Percentiles rank a stretch among this genome's conserved stretches.
These are phyloP conservation scores for Spialia ferax DNA, from an alignment of 2,888 invertebrate species.

Conservation along the genomic window DNA sequence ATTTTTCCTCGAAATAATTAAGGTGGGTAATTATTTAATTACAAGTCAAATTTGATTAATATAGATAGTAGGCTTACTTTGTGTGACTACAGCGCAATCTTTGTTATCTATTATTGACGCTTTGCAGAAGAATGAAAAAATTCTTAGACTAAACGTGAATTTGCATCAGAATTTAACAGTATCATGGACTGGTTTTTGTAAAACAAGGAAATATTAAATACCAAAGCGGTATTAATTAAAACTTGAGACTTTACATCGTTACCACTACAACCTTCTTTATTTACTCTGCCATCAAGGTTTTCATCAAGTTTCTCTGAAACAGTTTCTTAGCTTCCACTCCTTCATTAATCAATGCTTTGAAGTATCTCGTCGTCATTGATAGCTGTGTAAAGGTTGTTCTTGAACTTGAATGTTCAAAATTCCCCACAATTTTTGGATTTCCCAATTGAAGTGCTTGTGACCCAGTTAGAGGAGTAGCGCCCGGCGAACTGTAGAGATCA, in stretches of 20 bases:
- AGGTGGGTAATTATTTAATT: too few species aligned
- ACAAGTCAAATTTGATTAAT: too few species aligned
- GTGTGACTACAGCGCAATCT: too few species aligned
- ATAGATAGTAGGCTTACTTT: too few species aligned
- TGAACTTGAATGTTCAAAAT: constrained; percentile 11
- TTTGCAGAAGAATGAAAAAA: too few species aligned
- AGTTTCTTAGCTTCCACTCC: constrained; percentile 10
- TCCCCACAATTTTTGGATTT: constrained; percentile 21
- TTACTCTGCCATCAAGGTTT: constrained; percentile 25
- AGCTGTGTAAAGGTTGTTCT: not conserved
- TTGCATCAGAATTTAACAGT: too few species aligned
- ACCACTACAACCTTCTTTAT: not conserved
- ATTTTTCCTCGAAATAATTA: too few species aligned
- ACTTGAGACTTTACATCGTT: not conserved
- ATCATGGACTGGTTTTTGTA: too few species aligned
- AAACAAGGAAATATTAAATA: too few species aligned
- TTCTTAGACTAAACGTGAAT: too few species aligned
- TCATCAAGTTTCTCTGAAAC: constrained; percentile 24
- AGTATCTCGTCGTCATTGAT: constrained; percentile 8
- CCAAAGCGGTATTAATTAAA: not conserved
- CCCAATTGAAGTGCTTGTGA: constrained; percentile 17
- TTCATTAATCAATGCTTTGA: constrained; percentile 26
- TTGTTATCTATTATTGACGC: too few species aligned
- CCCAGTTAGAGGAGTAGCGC: constrained; percentile 13
- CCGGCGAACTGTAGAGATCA: constrained; percentile 29